Evolutionary conservation across 2,797 vertebrate genomes (phyloP).

Genomic region (Sciurus carolinensis): DNA sequence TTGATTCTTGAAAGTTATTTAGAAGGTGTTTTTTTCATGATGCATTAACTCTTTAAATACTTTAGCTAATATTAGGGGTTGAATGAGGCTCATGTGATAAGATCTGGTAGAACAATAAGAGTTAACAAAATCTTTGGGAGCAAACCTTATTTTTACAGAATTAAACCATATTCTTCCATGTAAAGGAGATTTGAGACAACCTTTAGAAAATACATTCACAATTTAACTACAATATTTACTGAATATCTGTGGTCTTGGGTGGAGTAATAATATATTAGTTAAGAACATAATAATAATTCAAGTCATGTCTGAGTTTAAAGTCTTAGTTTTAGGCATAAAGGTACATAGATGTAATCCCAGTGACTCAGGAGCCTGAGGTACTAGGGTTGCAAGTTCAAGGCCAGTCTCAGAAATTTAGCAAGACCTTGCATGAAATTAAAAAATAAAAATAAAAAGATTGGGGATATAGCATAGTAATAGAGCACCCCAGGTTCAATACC

Average conservation of each 20-base stretch:
- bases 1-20: not conserved
- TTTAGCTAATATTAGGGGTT: not conserved
- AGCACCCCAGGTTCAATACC: too few species aligned
- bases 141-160: accelerated
- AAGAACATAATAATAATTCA: not conserved
- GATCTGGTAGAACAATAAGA: not conserved
- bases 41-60: not conserved
- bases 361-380: too few species aligned
- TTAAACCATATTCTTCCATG: not conserved
- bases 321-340: too few species aligned
- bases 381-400: too few species aligned
- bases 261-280: not conserved
- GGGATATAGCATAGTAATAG: too few species aligned
- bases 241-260: not conserved
- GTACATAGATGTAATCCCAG: too few species aligned
- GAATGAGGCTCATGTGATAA: not conserved
- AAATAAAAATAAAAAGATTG: too few species aligned
- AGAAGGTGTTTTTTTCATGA: not conserved
- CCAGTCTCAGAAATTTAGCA: too few species aligned
- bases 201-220: not conserved
- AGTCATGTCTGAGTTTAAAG: not conserved
- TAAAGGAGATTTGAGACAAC: not conserved
- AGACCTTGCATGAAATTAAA: too few species aligned
- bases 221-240: not conserved
- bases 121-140: not conserved